Conservation (phyloP, 2,797 vertebrate species). For the Sebastolobus altivelis region DNA sequence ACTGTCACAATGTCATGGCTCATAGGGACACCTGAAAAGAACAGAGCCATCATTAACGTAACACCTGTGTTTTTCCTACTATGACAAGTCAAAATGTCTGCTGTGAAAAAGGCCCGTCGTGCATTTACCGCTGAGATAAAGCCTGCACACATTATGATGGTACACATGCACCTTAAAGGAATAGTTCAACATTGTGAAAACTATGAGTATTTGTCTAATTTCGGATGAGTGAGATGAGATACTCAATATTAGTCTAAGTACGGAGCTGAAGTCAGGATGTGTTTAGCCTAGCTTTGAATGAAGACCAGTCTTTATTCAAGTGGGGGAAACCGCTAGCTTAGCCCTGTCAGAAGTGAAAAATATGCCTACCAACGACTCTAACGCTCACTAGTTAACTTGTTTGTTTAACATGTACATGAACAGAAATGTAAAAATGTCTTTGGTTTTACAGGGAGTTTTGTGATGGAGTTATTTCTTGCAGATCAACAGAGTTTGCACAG, state of each 20-base stretch:
- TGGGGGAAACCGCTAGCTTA: too few species aligned
- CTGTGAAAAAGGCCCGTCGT: not conserved
- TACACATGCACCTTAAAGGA: not conserved
- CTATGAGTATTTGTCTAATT: not conserved
- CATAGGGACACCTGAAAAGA: not conserved
- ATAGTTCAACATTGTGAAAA: not conserved
- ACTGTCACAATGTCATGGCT: not conserved
- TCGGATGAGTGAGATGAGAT: not conserved
- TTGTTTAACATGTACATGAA: too few species aligned
- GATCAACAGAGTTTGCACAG: not conserved
- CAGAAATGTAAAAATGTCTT: not conserved
- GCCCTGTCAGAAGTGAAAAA: not conserved
- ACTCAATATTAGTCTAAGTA: not conserved
- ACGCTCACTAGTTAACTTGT: not conserved
- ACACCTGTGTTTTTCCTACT: not conserved
- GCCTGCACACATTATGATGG: not conserved
- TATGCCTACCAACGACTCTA: too few species aligned
- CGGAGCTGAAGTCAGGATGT: not conserved
- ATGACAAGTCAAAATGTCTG: not conserved
- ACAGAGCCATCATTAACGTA: not conserved
- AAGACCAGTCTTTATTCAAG: not conserved
- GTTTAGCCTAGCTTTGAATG: not conserved
- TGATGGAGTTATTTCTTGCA: not conserved
- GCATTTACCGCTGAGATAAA: not conserved
- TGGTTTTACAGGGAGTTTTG: not conserved